These are phyloP conservation scores for Spodoptera exigua DNA, from an alignment of 2,888 invertebrate genomes.

Conservation along the genomic window DNA sequence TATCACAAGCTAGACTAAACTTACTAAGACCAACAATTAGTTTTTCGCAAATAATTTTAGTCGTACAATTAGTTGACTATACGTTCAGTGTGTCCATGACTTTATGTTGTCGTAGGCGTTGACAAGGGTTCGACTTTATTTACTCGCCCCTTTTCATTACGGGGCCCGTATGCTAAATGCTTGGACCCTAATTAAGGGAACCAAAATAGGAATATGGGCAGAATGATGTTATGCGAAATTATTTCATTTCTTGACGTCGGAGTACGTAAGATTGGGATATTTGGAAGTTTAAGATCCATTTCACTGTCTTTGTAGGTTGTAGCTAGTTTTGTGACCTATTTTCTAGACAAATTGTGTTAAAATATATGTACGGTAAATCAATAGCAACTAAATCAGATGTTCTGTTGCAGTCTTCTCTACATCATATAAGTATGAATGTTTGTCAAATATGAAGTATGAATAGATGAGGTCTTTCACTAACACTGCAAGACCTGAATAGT, in stretches of 20 bases:
- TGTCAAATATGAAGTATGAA: no score
- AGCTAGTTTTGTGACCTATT: no score
- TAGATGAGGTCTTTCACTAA: no score
- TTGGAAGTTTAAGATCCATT: no score
- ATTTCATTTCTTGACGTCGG: slow-evolving; percentile 33
- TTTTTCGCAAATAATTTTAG: slow-evolving; percentile 35
- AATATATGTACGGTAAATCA: no score
- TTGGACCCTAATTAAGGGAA: slow-evolving; percentile 66
- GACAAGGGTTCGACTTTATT: slow-evolving; percentile 70
- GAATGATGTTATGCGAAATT: slow-evolving; percentile 42
- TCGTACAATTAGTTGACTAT: slow-evolving; percentile 46
- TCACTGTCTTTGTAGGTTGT: no score
- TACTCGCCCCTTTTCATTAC: slow-evolving; percentile 63
- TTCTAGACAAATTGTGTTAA: no score
- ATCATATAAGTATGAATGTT: no score
- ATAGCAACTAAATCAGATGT: no score
- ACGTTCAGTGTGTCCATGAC: slow-evolving; percentile 49
- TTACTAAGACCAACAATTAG: slow-evolving; percentile 24
- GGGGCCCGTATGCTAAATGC: slow-evolving; percentile 59
- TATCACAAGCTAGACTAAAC: slow-evolving; percentile 9
- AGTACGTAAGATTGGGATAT: slow-evolving; percentile 5
- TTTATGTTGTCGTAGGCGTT: slow-evolving; percentile 51
- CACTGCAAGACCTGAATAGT: no score
- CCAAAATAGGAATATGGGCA: slow-evolving; percentile 57
- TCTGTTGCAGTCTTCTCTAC: no score